Evolutionary conservation across 2,113 vertebrate genomes (phyloP).

Genomic region (Ardeotis arabs): DNA sequence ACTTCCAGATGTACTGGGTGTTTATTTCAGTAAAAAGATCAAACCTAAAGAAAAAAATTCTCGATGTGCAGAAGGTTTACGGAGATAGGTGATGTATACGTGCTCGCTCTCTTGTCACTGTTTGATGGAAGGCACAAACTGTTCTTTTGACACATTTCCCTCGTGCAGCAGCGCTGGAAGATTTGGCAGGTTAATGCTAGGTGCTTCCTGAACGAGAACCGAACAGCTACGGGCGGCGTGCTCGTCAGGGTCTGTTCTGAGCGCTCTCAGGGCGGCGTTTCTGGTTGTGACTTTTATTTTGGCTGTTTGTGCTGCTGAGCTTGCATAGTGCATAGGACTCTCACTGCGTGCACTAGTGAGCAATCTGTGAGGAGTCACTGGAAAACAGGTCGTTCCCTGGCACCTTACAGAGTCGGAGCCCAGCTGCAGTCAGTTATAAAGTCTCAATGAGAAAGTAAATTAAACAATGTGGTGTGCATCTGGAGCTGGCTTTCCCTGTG

Average conservation of each 20-base stretch:
- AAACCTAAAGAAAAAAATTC: neutral
- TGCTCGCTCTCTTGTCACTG: neutral
- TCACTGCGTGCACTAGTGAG: neutral
- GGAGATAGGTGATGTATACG: neutral
- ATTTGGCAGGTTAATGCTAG: neutral
- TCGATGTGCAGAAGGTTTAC: neutral
- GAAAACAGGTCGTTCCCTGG: neutral
- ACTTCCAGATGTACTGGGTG: neutral
- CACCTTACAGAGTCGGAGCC: neutral
- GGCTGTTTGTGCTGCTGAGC: neutral
- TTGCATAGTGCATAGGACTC: accelerated
- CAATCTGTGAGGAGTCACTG: neutral
- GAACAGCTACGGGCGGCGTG: neutral
- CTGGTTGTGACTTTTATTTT: neutral
- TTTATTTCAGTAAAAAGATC: neutral
- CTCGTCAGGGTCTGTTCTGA: neutral
- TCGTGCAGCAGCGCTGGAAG: neutral
- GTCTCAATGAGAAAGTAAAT: neutral
- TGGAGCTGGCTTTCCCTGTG: neutral
- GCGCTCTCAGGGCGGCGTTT: neutral
- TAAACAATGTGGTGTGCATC: neutral
- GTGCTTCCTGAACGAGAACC: neutral
- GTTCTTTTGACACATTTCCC: neutral
- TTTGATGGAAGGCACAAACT: neutral
- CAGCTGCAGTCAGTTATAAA: neutral